phyloP scores from a whole-genome alignment of 2,797 vertebrate species.

The Euphonia xanthogaster region DNA sequence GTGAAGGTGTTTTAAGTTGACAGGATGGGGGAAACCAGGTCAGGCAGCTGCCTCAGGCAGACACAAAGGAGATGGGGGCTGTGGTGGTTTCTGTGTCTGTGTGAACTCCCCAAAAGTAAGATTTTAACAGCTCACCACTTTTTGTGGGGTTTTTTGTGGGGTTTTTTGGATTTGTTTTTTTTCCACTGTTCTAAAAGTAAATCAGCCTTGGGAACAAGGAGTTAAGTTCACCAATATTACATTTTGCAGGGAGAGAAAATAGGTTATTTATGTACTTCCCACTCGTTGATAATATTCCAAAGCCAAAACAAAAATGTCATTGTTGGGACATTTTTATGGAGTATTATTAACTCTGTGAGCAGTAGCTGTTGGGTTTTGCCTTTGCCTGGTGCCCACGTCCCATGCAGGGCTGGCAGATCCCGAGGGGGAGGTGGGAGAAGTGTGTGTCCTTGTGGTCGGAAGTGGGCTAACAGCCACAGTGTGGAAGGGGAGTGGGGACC shows the following conservation, averaged over 20 bases:
- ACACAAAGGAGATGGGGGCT: not conserved
- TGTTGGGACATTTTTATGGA: not conserved
- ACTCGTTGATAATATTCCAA: not conserved
- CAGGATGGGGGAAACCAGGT: not conserved
- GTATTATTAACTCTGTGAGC: not conserved
- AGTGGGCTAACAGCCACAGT: not conserved
- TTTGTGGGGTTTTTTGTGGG: rapidly evolving
- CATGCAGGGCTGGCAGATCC: not conserved
- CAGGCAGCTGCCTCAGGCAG: not conserved
- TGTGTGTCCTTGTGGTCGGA: not conserved
- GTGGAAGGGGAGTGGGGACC: not conserved
- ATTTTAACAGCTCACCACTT: not conserved
- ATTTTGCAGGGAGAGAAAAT: conserved; percentile 1
- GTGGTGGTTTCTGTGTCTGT: not conserved
- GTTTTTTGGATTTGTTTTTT: not conserved
- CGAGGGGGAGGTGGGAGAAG: not conserved
- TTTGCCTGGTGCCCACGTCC: not conserved
- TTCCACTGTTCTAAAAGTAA: not conserved
- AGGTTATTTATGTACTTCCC: not conserved
- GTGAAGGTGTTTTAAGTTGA: not conserved
- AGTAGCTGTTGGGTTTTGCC: not conserved
- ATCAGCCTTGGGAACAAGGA: not conserved
- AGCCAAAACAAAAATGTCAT: not conserved
- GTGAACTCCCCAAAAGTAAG: not conserved
- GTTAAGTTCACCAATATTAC: not conserved